Percentiles rank a stretch among this genome's conserved stretches.
phyloP scores from a whole-genome alignment of 2,113 vertebrate genomes.

The Megaceryle torquata region DNA sequence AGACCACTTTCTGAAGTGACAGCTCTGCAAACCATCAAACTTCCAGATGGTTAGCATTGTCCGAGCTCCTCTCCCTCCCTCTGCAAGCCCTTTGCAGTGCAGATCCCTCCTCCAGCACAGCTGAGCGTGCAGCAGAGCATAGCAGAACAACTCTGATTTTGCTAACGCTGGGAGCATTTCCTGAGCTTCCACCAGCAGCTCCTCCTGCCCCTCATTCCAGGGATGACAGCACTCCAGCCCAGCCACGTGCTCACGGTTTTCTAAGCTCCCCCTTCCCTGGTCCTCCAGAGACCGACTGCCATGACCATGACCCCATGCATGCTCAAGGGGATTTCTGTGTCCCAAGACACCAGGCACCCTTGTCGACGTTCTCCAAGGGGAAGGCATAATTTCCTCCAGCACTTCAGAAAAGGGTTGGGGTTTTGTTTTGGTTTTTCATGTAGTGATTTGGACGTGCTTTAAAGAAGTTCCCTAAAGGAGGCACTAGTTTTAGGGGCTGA shows the following conservation, averaged over 20 bases:
- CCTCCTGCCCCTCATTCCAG: neutral
- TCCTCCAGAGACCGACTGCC: neutral
- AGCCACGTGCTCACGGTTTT: neutral
- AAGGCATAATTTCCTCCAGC: neutral
- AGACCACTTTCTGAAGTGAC: neutral
- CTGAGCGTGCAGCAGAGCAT: neutral
- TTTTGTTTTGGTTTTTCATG: no score
- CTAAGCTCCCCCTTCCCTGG: neutral
- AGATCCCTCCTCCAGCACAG: neutral
- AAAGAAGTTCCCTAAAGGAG: neutral
- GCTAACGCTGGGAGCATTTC: neutral
- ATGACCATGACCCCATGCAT: fast-evolving
- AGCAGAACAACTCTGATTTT: neutral
- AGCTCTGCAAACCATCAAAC: neutral
- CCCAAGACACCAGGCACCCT: neutral
- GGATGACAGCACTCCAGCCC: neutral
- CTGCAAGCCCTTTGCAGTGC: neutral
- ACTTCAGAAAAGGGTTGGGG: neutral
- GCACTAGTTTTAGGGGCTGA: neutral
- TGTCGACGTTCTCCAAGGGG: neutral
- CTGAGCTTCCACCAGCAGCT: neutral
- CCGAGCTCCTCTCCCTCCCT: neutral
- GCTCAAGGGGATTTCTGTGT: neutral
- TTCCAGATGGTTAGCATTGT: neutral
- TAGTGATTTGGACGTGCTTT: neutral